These are phyloP conservation scores for Squalus acanthias DNA, from an alignment of 2,797 vertebrate species.

Conservation along the genomic window DNA sequence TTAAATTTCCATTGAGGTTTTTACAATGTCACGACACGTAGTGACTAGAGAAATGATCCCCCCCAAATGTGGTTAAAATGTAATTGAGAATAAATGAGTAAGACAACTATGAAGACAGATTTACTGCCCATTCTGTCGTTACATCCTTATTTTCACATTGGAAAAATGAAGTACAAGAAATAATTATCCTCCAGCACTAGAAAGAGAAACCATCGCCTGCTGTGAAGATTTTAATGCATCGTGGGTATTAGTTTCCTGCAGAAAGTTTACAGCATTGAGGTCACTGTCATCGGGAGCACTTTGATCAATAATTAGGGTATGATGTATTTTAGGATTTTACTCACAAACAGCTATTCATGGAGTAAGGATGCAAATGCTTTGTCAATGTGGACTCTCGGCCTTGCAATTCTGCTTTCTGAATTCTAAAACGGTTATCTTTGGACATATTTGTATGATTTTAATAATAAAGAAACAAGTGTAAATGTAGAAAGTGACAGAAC, in stretches of 20 bases:
- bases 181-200: too few relatives aligned
- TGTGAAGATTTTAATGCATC: neutral
- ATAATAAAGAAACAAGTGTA: neutral
- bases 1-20: neutral
- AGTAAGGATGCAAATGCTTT: neutral
- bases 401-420: neutral
- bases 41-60: neutral
- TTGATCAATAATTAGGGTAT: neutral
- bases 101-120: neutral
- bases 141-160: neutral
- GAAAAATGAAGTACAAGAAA: neutral
- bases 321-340: neutral
- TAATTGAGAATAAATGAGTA: neutral
- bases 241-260: neutral
- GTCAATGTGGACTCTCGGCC: too few relatives aligned
- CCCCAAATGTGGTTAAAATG: neutral
- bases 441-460: neutral
- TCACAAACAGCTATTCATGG: neutral
- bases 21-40: neutral
- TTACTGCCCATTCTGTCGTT: neutral
- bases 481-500: neutral
- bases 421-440: neutral
- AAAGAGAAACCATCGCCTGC: too few relatives aligned
- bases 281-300: neutral
- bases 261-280: neutral